Conservation (phyloP, 2,113 vertebrate species). For the Euleptes europaea region DNA sequence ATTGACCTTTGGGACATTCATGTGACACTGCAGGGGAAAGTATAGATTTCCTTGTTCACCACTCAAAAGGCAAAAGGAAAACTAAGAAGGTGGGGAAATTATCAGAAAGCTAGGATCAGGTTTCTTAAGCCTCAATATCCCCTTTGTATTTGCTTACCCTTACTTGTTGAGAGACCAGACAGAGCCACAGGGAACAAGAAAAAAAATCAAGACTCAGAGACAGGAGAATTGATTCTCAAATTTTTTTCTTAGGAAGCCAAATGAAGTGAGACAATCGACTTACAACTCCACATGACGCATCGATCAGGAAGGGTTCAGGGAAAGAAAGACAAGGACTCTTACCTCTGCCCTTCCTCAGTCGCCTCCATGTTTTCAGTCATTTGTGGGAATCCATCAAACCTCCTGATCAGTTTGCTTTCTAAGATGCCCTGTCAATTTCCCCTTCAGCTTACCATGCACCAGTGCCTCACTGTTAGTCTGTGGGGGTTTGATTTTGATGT, state of each 20-base stretch:
- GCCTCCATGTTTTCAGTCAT: background rate
- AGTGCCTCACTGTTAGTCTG: slow-evolving; percentile 3
- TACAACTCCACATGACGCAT: background rate
- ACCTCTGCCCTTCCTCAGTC: background rate
- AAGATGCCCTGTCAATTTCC: slow-evolving; percentile 10
- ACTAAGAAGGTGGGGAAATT: background rate
- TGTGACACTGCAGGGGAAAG: background rate
- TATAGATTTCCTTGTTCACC: background rate
- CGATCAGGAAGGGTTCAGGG: background rate
- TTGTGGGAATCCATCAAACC: background rate
- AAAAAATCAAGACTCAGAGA: background rate
- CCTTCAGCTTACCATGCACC: slow-evolving; percentile 1
- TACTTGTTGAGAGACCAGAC: background rate
- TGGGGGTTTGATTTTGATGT: slow-evolving; percentile 2
- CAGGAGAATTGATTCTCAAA: background rate
- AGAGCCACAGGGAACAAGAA: background rate
- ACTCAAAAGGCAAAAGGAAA: background rate
- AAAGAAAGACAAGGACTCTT: background rate
- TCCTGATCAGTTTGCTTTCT: slow-evolving; percentile 7
- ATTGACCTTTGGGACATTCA: background rate
- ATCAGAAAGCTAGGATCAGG: background rate
- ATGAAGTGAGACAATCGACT: slow-evolving; percentile 13
- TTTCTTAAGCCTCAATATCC: background rate
- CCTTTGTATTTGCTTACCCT: background rate
- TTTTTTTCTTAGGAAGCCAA: slow-evolving; percentile 1